Evolutionary conservation across 2,888 invertebrate species (phyloP).

Genomic region (Cosmia trapezina): DNA sequence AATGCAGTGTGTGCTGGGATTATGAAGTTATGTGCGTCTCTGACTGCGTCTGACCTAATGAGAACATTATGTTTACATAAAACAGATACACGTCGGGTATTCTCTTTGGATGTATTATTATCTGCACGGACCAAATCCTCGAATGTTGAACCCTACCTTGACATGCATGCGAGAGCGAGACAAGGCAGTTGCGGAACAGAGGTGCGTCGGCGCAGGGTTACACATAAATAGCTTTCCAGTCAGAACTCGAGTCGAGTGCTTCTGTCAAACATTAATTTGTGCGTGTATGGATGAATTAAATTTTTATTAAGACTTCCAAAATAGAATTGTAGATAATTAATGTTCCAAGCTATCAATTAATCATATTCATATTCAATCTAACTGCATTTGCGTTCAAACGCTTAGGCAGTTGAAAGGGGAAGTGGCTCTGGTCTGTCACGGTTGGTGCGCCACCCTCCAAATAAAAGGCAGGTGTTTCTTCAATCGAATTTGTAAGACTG

Average conservation of each 20-base stretch:
- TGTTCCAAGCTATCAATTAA: conserved; percentile 13
- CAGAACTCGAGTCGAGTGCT: conserved; percentile 82
- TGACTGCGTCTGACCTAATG: conserved; percentile 80
- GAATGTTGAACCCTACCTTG: conserved; percentile 90
- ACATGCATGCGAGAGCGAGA: conserved; percentile 88
- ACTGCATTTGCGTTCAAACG: conserved; percentile 9
- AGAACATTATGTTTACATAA: conserved; percentile 81
- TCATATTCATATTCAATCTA: conserved; percentile 13
- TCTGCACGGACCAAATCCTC: conserved; percentile 85
- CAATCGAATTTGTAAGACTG: conserved; percentile 30
- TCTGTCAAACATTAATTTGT: conserved; percentile 78
- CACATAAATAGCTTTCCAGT: conserved; percentile 87
- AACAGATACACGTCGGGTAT: conserved; percentile 81
- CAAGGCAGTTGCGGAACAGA: conserved; percentile 82
- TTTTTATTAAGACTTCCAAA: conserved; percentile 55
- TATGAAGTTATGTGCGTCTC: conserved; percentile 65
- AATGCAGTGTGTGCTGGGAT: conserved; percentile 50
- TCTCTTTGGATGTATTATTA: conserved; percentile 83
- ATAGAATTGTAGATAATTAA: conserved; percentile 13
- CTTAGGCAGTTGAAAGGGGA: conserved; percentile 32
- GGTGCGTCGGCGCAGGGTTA: conserved; percentile 85
- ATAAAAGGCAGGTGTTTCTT: conserved; percentile 54
- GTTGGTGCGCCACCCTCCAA: conserved; percentile 55
- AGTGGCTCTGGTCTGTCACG: conserved; percentile 43
- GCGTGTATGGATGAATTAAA: conserved; percentile 66